Evolutionary conservation across 2,797 vertebrate species (phyloP), one percentile per base, ranked within the genome.

Genomic region (Chelon auratus): DNA sequence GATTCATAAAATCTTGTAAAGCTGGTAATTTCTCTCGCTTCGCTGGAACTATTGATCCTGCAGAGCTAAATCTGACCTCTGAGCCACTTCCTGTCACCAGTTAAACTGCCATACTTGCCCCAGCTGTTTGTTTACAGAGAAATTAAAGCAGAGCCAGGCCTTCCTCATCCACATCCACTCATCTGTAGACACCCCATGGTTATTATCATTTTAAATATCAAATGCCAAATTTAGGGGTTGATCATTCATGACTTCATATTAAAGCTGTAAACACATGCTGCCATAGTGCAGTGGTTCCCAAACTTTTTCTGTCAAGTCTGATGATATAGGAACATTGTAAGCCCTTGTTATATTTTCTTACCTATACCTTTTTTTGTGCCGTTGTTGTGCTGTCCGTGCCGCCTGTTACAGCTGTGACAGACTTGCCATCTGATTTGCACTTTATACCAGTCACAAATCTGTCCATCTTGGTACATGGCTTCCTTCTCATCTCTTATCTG

Each of bases 1-100:
- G 56, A 83, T 71, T 83, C 77, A 78, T 68, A 60, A 60, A 72
- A 81, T 56, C 65, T 43, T 69, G 42, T 42, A 45, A 71, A 78
- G 72, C 17, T 30, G 68, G 1, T 79, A 39, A 75, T 83, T 82
- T 77, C 24, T 79, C 39, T 53, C 68, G 52, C 42, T 58, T 81
- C 67, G 69, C 60, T 56, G 37, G 42, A 73, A 36, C 68, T 48
- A 66, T 69, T 76, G 64, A 79, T 51, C 76, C 62, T 26, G 13
- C 55, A 57, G 51, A 64, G 37, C 55, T 30, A 52, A 67, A 81
- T 80, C n/a, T 72, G 72, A 51, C 68, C 72, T 51, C 56, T 40
- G 43, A 75, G 75, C 24, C 5, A 15, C 68, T 43, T 69, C 17
- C 45, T 72, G 67, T 66, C 59, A 42, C 64, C 18, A 26, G 47